Base-by-base conservation (phyloP, 2,797 vertebrate species). In the Anguilla marmorata region DNA sequence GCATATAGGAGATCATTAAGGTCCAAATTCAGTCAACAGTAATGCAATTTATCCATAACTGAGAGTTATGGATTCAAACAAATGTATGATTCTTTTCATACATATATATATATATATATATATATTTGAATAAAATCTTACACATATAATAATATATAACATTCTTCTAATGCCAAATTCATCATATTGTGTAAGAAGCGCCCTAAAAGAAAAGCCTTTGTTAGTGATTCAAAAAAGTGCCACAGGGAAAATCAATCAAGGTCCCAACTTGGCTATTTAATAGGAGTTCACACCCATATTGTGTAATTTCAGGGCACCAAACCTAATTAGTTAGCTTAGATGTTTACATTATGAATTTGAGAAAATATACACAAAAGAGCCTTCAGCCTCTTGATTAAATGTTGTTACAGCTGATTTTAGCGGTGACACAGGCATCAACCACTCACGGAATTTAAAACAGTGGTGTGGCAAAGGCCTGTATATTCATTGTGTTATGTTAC, bases 331-430 rank as follows among this genome's bases (percentile, higher is more conserved):
- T 95, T 92, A 95, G 93, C 91, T 93, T 94, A 92, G 93, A 91
- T 89, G 93, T 95, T 96, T 95, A 93, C 94, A 95, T 96, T 96
- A 94, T 96, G 96, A 96, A 95, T 54, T 96, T 96, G 96, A 93
- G 96, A 96, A 96, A 96, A 96, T 96, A 96, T 94, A 96, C 95
- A 96, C 93, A 92, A 91, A 94, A 37, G 94, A 96, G 95, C 96
- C 95, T 96, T 96, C 95, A 95, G 94, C 95, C 95, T 95, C 96
- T 96, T 97, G 96, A 97, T 97, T 96, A 96, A 96, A 96, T 79
- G 74, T 79, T 97, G 96, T 96, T 96, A 96, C 96, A 97, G 96
- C 96, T 97, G 96, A 97, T 97, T 96, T 95, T 94, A 96, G 93
- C 96, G 95, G 91, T 94, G 96, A 94, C 95, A 92, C 96, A 96